phyloP scores from a whole-genome alignment of 2,888 invertebrate species.

The Leucoptera coffeella region DNA sequence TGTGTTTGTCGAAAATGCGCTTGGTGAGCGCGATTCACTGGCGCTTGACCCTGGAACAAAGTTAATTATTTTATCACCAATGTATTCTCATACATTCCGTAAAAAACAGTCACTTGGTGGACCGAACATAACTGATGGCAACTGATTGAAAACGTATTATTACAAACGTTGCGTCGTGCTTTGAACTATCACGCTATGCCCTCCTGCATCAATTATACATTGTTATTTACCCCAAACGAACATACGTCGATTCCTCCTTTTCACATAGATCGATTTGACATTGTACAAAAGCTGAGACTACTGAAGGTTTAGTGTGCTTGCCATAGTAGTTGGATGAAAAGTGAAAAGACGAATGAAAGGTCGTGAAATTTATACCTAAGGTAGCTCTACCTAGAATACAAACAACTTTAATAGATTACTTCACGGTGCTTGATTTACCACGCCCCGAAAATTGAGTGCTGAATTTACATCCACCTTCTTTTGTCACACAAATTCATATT shows the following conservation, averaged over 20 bases:
- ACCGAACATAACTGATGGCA: neutral
- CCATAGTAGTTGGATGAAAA: too few relatives aligned
- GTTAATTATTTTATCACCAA: too few relatives aligned
- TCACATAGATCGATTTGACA: too few relatives aligned
- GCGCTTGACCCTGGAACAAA: slow-evolving; percentile 52
- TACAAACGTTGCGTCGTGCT: slow-evolving; percentile 24
- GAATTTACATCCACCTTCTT: slow-evolving; percentile 26
- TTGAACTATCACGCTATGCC: slow-evolving; percentile 58
- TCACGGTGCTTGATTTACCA: slow-evolving; percentile 50
- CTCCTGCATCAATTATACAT: slow-evolving; percentile 52
- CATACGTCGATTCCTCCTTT: slow-evolving; percentile 48
- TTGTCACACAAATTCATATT: neutral
- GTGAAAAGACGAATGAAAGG: slow-evolving; percentile 28
- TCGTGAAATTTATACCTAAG: slow-evolving; percentile 40
- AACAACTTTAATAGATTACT: slow-evolving; percentile 48
- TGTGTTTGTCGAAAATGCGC: slow-evolving; percentile 50
- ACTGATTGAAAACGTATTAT: neutral
- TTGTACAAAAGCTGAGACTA: too few relatives aligned
- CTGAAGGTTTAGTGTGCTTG: too few relatives aligned
- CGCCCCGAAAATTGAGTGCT: slow-evolving; percentile 51
- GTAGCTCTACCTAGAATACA: slow-evolving; percentile 37
- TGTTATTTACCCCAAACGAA: slow-evolving; percentile 51
- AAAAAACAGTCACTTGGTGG: neutral
- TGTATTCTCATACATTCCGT: neutral
- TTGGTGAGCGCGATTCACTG: slow-evolving; percentile 51